Evolutionary conservation across 2,113 vertebrate species (phyloP), one percentile per base, ranked within the genome.

Genomic region (Eulemur macaco): DNA sequence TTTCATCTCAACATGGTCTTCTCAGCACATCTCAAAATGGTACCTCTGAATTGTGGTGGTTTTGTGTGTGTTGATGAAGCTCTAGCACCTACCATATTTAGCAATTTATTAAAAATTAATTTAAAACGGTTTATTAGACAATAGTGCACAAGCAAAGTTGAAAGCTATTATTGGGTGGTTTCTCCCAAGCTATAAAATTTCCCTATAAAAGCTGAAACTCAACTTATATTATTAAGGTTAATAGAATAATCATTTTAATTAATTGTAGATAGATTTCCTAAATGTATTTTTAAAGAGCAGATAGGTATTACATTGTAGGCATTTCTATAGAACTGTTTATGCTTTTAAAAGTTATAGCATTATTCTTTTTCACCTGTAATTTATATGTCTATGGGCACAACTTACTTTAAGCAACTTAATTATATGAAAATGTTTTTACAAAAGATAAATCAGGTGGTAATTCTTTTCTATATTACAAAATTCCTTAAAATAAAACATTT

Each of bases 361-460:
- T 47, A 71, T 68, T 10, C 63, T 80, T 86, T 68, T 87, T n/a
- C n/a, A 94, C 84, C 88, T 95, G 3, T 29, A 81, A 76, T 80
- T 76, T 95, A 78, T 56, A 29, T 6, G 89, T 83, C 76, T 64
- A 58, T 37, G 18, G 25, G 13, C 84, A 80, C 5, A 86, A 83
- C 8, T 58, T 93, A 74, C 15, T 73, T 90, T 77, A 78, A 69
- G 76, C 6, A 64, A 86, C 11, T 83, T 94, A 80, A 54, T 54
- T 78, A 66, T 34, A 87, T 90, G 31, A 87, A 95, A 86, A 63
- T 34, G 5, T 60, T 95, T 93, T 71, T 47, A 77, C 14, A 47
- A 91, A 88, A 85, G 78, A 68, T 27, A 89, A 94, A 93, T 25
- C 29, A 91, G 54, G 91, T 86, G 54, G 34, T 71, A 73, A 92